Percentiles rank a stretch among this genome's conserved stretches.
Evolutionary conservation across 30 jellyfish, hydroid and myxozoan genomes (phyloP).

Genomic region (Clytia hemisphaerica): DNA sequence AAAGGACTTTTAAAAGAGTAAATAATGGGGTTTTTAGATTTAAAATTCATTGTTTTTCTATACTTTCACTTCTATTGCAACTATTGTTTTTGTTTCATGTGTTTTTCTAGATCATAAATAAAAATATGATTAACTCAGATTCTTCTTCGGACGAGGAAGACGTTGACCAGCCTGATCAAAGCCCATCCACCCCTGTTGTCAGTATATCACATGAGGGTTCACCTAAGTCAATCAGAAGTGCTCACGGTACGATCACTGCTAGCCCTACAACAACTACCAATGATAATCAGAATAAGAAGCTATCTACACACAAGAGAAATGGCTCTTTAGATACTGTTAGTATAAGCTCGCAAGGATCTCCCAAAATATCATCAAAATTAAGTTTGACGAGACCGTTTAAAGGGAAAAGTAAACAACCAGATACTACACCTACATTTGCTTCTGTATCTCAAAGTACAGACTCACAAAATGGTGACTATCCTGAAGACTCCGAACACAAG

Average conservation of each 20-base stretch:
- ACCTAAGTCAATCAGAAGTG: too few relatives aligned
- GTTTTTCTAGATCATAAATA: too few relatives aligned
- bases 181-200: too few relatives aligned
- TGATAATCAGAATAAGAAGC: too few relatives aligned
- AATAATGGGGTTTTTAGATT: too few relatives aligned
- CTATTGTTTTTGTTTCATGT: too few relatives aligned
- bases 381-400: background rate
- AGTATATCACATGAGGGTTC: too few relatives aligned
- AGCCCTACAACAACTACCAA: too few relatives aligned
- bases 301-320: background rate
- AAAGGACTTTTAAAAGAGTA: too few relatives aligned
- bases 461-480: constrained; percentile 28
- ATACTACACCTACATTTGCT: background rate
- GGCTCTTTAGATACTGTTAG: constrained; percentile 10
- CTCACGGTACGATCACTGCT: too few relatives aligned
- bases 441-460: background rate
- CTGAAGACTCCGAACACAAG: constrained; percentile 81
- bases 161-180: background rate
- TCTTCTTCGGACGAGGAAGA: constrained; percentile 18
- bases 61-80: too few relatives aligned
- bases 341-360: constrained; percentile 11
- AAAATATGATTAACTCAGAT: constrained; percentile 18
- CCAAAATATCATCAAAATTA: background rate
- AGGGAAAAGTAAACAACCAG: background rate
- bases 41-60: too few relatives aligned